Percentiles rank a stretch among this genome's conserved stretches.
phyloP scores from a whole-genome alignment of 2,888 invertebrate species.

The Drosophila colorata region DNA sequence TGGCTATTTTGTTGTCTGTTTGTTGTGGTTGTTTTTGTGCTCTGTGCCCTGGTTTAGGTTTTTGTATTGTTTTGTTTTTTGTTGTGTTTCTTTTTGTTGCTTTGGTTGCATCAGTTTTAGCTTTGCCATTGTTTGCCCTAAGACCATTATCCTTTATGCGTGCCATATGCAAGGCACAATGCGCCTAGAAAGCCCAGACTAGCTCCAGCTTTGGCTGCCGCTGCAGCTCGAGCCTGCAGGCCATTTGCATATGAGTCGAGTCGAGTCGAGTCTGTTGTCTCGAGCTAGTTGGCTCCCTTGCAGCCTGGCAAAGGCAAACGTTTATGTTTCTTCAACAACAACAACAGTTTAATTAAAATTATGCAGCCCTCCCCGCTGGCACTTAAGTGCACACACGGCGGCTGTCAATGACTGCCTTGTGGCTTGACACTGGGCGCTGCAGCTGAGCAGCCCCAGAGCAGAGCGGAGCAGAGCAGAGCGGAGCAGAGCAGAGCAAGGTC shows the following conservation, averaged over 20 bases:
- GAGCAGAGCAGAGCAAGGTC: conserved; percentile 30
- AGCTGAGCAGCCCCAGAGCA: conserved; percentile 2
- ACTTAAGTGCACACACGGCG: conserved; percentile 51
- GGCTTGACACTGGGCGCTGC: conserved; percentile 35
- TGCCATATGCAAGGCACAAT: conserved; percentile 48
- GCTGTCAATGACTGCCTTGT: conserved; percentile 46
- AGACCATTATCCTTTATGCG: conserved; percentile 68
- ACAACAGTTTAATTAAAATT: conserved; percentile 67
- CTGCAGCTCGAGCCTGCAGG: conserved; percentile 2
- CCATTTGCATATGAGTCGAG: conserved; percentile 34
- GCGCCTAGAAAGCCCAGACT: not conserved
- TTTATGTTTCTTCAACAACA: conserved; percentile 24
- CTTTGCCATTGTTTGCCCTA: conserved; percentile 57
- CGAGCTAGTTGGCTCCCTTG: conserved; percentile 2
- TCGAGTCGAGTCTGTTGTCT: conserved; percentile 8
- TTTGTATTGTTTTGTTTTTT: conserved; percentile 39
- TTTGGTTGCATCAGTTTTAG: conserved; percentile 36
- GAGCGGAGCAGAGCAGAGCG: conserved; percentile 1
- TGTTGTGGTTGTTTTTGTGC: conserved; percentile 25
- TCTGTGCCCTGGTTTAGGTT: conserved; percentile 32
- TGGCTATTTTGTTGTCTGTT: conserved; percentile 17
- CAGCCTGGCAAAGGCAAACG: conserved; percentile 10
- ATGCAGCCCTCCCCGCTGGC: conserved; percentile 42
- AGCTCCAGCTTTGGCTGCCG: not conserved
- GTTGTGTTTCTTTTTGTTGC: conserved; percentile 28